These are phyloP conservation scores for Drosophila neoperkinsi DNA, from an alignment of 2,888 invertebrate genomes.

Conservation along the genomic window DNA sequence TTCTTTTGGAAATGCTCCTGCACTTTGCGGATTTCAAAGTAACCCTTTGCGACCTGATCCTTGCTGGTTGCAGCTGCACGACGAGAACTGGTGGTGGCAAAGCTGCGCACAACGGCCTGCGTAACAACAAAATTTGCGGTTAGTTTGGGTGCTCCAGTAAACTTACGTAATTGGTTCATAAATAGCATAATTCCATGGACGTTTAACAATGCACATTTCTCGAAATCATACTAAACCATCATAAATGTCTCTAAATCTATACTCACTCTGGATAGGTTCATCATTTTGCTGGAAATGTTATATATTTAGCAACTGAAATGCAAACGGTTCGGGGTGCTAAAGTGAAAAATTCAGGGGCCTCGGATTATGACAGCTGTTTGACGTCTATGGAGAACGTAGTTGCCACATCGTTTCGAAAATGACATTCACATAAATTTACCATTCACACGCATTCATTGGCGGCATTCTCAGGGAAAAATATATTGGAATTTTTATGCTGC, in stretches of 20 bases:
- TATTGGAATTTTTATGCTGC: slow-evolving; percentile 2
- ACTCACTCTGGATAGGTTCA: slow-evolving; percentile 84
- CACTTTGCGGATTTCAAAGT: slow-evolving; percentile 76
- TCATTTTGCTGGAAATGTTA: slow-evolving; percentile 64
- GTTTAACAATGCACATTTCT: not conserved
- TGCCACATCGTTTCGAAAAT: slow-evolving; percentile 48
- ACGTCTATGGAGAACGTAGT: slow-evolving; percentile 59
- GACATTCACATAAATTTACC: slow-evolving; percentile 39
- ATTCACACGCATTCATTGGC: slow-evolving; percentile 11
- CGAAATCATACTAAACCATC: not conserved
- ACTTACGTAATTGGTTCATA: slow-evolving; percentile 77
- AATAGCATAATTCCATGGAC: slow-evolving; percentile 8
- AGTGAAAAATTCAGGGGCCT: slow-evolving; percentile 55
- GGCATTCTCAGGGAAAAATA: slow-evolving; percentile 8
- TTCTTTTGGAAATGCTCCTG: slow-evolving; percentile 84
- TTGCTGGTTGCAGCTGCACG: slow-evolving; percentile 63
- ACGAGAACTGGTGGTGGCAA: slow-evolving; percentile 73
- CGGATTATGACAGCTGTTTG: slow-evolving; percentile 68
- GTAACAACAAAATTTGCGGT: slow-evolving; percentile 58
- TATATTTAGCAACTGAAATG: slow-evolving; percentile 49
- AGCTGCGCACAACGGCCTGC: slow-evolving; percentile 83
- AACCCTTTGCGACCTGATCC: slow-evolving; percentile 80
- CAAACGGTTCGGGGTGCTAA: slow-evolving; percentile 31
- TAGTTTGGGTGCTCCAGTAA: slow-evolving; percentile 53
- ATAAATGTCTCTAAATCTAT: not conserved